A percentile compares a stretch with the other conserved stretches of the same genome.
These are phyloP conservation scores for Eupsilia transversa DNA, from an alignment of 2,888 invertebrate genomes.

Conservation along the genomic window DNA sequence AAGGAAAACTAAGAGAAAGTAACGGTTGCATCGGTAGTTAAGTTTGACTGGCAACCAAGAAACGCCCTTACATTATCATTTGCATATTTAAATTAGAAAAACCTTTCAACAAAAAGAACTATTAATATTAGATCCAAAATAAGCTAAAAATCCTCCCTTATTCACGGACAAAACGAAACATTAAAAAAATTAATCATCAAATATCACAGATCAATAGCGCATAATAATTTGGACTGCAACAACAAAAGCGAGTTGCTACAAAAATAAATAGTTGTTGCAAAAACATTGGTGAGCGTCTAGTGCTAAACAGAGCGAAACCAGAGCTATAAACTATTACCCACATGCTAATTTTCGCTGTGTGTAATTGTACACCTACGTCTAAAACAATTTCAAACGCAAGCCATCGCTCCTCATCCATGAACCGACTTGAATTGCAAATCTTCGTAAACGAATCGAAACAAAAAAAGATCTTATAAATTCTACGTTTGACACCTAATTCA, in stretches of 20 bases:
- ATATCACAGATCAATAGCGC: slow-evolving; percentile 47
- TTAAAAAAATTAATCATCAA: background rate
- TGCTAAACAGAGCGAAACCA: slow-evolving; percentile 87
- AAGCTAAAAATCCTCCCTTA: slow-evolving; percentile 1
- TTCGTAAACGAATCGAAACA: slow-evolving; percentile 65
- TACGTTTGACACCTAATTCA: slow-evolving; percentile 76
- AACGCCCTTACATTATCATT: slow-evolving; percentile 67
- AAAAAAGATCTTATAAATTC: slow-evolving; percentile 70
- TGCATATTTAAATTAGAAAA: background rate
- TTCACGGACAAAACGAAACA: slow-evolving; percentile 13
- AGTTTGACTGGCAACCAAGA: slow-evolving; percentile 67
- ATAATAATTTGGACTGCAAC: slow-evolving; percentile 66
- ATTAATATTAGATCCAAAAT: slow-evolving; percentile 6
- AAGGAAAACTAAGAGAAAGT: slow-evolving; percentile 86
- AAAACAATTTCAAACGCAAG: slow-evolving; percentile 86
- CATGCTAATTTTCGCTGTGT: slow-evolving; percentile 88
- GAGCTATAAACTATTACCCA: slow-evolving; percentile 88
- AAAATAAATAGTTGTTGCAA: slow-evolving; percentile 87
- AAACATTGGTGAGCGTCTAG: slow-evolving; percentile 84
- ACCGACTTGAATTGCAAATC: slow-evolving; percentile 79
- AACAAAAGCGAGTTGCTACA: slow-evolving; percentile 83
- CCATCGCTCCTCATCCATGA: slow-evolving; percentile 83
- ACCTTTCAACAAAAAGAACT: background rate
- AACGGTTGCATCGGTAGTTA: slow-evolving; percentile 59
- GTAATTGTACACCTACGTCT: slow-evolving; percentile 81